Evolutionary conservation across 2,888 invertebrate species (phyloP), one percentile per base, ranked within the genome.

Genomic region (Acanthoscelides obtectus): DNA sequence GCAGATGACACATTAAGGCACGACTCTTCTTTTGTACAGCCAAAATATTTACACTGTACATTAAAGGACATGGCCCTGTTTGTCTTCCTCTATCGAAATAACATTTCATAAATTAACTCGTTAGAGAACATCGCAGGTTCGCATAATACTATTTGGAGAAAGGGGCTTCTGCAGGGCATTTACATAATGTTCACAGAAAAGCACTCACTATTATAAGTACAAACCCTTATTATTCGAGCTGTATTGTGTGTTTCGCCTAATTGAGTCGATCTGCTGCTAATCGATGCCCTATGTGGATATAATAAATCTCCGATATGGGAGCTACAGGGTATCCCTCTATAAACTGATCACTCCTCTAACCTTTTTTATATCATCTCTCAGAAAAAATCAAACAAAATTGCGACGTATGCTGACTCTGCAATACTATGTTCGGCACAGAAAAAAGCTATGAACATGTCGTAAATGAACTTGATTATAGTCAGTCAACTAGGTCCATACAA

Each of bases 101-200:
- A 84, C 84, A 84, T 80, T 82, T 83, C 83, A 83, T 84, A 84
- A 85, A 85, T 85, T 84, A 84, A 83, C 81, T 85, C 84, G 84
- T 85, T 85, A 84, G 82, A 80, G 77, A 81, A 82, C 83, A 82
- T 81, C 80, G 81, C 79, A 74, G 75, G 77, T 75, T 77, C 80
- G 82, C 80, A 82, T 83, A 83, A 83, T 83, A 75, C 75, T 84
- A 83, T 84, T 84, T 84, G 81, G 81, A 83, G 81, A 84, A 84
- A 84, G 83, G 83, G 84, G 80, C 81, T 81, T 80, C 82, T 81
- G 80, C 82, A 80, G 77, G 78, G 79, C 81, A 84, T 84, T 83
- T 84, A 78, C 84, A 84, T 84, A 84, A 82, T 83, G 80, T 81
- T 81, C 80, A 72, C 77, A 80, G 79, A 79, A 80, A 81, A 77